These are phyloP conservation scores for Pocillopora grandis DNA, from an alignment of 92 coral and sea anemone genomes.

Conservation along the genomic window DNA sequence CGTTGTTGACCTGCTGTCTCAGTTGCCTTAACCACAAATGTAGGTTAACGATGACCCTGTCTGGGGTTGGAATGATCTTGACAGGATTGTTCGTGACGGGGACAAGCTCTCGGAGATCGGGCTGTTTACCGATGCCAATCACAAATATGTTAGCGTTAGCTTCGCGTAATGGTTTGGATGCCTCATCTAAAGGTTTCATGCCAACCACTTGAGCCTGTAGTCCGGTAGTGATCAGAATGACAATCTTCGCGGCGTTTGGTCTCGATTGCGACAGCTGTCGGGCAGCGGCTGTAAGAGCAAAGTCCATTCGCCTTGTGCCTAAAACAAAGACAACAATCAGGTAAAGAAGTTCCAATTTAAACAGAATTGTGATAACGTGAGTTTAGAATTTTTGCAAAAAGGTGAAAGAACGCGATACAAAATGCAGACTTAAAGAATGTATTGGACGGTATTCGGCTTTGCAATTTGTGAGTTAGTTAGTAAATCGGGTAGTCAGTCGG, in stretches of 20 bases:
- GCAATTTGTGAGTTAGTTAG: no score
- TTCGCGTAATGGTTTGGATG: constrained; percentile 67
- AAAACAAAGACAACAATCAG: neutral
- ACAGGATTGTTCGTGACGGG: constrained; percentile 61
- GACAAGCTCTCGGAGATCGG: constrained; percentile 61
- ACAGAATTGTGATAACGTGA: no score
- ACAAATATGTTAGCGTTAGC: constrained; percentile 67
- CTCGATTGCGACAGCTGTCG: constrained; percentile 64
- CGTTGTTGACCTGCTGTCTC: constrained; percentile 1
- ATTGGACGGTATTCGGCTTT: no score
- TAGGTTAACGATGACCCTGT: constrained; percentile 15
- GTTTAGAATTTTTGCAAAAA: neutral
- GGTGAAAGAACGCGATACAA: neutral
- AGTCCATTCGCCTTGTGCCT: constrained; percentile 68
- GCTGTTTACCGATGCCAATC: constrained; percentile 58
- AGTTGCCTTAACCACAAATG: constrained; percentile 15
- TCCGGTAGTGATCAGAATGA: constrained; percentile 80
- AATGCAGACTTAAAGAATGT: no score
- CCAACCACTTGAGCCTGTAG: constrained; percentile 67
- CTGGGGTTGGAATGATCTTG: constrained; percentile 36
- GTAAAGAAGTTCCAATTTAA: no score
- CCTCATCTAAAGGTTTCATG: constrained; percentile 47
- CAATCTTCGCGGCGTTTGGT: constrained; percentile 65
- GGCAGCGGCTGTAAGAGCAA: constrained; percentile 64
- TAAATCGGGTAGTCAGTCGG: no score